Conservation (phyloP, 2,888 invertebrate genomes). For the Cephus pygmeus region DNA sequence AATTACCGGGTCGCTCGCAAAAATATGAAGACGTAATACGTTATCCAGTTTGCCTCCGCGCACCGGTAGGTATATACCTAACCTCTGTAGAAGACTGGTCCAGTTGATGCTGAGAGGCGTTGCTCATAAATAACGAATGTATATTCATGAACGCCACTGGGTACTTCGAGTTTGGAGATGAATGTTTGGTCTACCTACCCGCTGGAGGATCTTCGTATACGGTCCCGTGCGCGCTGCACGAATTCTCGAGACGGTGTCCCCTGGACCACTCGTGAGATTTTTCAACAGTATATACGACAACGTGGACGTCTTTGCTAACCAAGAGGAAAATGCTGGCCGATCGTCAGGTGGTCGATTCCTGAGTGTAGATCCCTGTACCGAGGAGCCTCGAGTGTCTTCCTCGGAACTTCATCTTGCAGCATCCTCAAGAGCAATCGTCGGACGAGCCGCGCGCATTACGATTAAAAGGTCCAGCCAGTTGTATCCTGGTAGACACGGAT, state of each 20-base stretch:
- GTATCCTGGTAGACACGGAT: background rate
- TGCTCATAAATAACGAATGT: constrained; percentile 54
- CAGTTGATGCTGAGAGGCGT: constrained; percentile 51
- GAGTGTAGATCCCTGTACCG: background rate
- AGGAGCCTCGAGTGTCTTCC: background rate
- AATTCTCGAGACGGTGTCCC: background rate
- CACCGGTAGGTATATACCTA: constrained; percentile 35
- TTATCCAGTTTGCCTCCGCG: constrained; percentile 47
- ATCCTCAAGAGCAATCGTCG: background rate
- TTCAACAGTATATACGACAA: background rate
- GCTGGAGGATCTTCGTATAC: constrained; percentile 6
- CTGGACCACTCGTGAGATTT: background rate
- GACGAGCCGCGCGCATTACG: background rate
- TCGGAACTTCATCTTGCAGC: background rate
- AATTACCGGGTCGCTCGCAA: constrained; percentile 54
- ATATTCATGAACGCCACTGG: constrained; percentile 54
- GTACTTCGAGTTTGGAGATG: constrained; percentile 35
- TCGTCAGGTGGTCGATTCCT: background rate
- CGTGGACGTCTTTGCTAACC: background rate
- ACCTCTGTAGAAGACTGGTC: constrained; percentile 39
- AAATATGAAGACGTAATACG: constrained; percentile 61
- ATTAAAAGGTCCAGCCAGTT: background rate
- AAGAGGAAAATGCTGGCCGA: background rate
- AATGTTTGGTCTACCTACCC: constrained; percentile 1
- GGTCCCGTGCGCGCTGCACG: constrained; percentile 34